phyloP scores from a whole-genome alignment of 2,888 invertebrate genomes.

The Ochropleura plecta region DNA sequence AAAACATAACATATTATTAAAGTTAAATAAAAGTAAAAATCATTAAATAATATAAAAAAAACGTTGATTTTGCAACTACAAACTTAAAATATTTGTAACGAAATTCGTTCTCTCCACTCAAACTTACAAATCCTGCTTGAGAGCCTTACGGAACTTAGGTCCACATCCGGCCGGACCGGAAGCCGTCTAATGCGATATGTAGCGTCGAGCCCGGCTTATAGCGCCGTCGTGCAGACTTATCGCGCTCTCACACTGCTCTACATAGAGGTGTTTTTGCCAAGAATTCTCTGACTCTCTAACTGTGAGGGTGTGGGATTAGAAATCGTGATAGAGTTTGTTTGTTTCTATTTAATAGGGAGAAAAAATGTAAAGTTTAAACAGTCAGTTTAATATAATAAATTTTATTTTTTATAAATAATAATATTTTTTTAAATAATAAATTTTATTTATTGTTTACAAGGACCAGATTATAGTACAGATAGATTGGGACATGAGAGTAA shows the following conservation, averaged over 20 bases:
- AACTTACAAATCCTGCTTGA: conserved; percentile 28
- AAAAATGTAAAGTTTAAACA: neutral
- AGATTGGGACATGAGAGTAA: too few relatives aligned
- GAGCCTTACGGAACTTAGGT: conserved; percentile 71
- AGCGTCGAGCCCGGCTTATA: conserved; percentile 74
- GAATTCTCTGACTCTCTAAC: neutral
- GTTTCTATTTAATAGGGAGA: neutral
- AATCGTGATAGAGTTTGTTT: neutral
- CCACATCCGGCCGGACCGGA: conserved; percentile 78
- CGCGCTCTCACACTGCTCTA: conserved; percentile 36
- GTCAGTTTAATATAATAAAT: too few relatives aligned
- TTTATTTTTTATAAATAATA: too few relatives aligned
- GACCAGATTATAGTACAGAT: too few relatives aligned
- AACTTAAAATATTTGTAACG: neutral
- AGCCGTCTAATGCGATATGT: conserved; percentile 80
- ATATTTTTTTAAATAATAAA: too few relatives aligned
- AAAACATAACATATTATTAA: too few relatives aligned
- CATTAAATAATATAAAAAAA: too few relatives aligned
- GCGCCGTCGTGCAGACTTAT: conserved; percentile 69
- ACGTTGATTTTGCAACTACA: too few relatives aligned
- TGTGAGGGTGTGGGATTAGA: neutral
- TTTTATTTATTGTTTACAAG: too few relatives aligned
- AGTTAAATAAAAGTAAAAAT: too few relatives aligned
- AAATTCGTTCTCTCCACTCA: conserved; percentile 4
- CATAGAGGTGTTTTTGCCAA: conserved; percentile 11